phyloP scores from a whole-genome alignment of 2,888 invertebrate species.

The Coelopa pilipes region DNA sequence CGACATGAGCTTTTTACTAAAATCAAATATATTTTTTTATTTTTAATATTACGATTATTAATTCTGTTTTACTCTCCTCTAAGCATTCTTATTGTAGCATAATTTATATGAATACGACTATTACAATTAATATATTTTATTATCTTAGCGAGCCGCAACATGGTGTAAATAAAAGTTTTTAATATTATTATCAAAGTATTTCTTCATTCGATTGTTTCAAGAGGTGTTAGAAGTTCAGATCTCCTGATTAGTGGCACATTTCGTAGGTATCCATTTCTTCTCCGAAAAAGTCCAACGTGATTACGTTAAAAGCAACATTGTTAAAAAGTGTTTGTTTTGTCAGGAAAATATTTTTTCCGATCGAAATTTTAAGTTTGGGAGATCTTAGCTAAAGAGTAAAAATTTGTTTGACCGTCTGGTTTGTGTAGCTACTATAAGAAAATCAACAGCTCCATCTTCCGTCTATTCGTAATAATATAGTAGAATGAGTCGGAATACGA shows the following conservation, averaged over 20 bases:
- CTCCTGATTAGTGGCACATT: too few relatives aligned
- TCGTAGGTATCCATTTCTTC: not conserved
- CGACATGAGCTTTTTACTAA: not conserved
- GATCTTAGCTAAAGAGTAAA: not conserved
- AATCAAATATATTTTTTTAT: constrained; percentile 20
- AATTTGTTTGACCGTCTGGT: not conserved
- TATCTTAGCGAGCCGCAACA: constrained; percentile 8
- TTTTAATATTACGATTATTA: constrained; percentile 1
- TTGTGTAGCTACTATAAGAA: too few relatives aligned
- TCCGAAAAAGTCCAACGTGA: not conserved
- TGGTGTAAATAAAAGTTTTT: constrained; percentile 33
- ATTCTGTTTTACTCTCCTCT: not conserved
- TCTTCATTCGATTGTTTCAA: too few relatives aligned
- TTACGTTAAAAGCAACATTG: too few relatives aligned
- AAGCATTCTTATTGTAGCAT: constrained; percentile 11
- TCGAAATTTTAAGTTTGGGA: not conserved
- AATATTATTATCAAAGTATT: not conserved
- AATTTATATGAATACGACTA: constrained; percentile 27
- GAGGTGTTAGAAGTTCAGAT: too few relatives aligned
- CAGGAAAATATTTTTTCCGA: too few relatives aligned
- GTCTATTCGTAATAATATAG: not conserved
- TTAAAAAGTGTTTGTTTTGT: too few relatives aligned
- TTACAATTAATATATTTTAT: constrained; percentile 11
- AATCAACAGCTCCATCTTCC: too few relatives aligned
- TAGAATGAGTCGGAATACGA: not conserved